phyloP scores from a whole-genome alignment of 2,113 vertebrate species.

The Erythrolamprus reginae region DNA sequence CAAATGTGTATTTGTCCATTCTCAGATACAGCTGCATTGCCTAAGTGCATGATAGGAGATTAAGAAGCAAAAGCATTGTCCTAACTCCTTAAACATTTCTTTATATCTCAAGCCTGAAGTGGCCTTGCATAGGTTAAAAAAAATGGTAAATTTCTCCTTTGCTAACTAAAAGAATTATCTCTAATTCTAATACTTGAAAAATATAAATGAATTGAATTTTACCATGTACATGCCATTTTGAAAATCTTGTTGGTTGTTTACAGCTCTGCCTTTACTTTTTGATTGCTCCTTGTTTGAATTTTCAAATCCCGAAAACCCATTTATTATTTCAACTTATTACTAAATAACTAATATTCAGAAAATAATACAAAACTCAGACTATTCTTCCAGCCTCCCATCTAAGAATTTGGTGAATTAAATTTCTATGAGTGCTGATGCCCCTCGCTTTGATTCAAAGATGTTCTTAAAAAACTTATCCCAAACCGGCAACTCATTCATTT shows the following conservation, averaged over 20 bases:
- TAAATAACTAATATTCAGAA: constrained; percentile 13
- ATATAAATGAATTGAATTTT: constrained; percentile 8
- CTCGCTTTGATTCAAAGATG: constrained; percentile 14
- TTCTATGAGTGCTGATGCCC: constrained; percentile 10
- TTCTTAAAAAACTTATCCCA: constrained; percentile 23
- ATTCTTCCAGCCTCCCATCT: background rate
- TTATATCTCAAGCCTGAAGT: background rate
- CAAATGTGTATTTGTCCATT: background rate
- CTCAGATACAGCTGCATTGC: background rate
- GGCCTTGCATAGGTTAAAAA: background rate
- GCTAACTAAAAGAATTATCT: constrained; percentile 6
- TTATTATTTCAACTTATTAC: constrained; percentile 14
- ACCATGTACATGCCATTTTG: background rate
- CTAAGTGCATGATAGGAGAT: background rate
- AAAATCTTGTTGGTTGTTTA: background rate
- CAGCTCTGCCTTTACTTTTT: background rate
- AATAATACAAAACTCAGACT: constrained; percentile 16
- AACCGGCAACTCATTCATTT: constrained; percentile 33
- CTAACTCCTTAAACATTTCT: too few species aligned
- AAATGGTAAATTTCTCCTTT: background rate
- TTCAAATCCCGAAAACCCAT: constrained; percentile 20
- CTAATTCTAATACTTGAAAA: constrained; percentile 12
- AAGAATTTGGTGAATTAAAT: constrained; percentile 22
- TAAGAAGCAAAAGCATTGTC: background rate
- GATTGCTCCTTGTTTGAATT: constrained; percentile 8